Percentiles rank a stretch among this genome's conserved stretches.
These are phyloP conservation scores for Falco columbarius DNA, from an alignment of 2,797 vertebrate genomes.

Conservation along the genomic window DNA sequence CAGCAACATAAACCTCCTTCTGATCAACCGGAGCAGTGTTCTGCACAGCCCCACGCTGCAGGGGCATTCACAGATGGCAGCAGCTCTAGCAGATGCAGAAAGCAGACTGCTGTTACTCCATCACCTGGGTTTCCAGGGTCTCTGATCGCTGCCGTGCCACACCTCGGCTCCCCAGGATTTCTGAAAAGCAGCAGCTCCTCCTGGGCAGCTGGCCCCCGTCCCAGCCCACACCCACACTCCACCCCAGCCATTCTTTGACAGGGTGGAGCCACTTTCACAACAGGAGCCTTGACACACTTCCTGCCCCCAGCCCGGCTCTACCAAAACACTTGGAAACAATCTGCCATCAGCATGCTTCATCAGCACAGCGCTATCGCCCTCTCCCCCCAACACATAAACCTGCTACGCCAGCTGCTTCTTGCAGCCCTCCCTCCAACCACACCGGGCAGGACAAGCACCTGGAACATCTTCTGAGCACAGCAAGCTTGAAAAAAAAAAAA, in stretches of 20 bases:
- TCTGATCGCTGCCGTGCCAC: not conserved
- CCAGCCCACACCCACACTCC: not conserved
- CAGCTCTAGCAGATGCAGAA: not conserved
- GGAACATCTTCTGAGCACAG: not conserved
- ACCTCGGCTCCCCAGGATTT: not conserved
- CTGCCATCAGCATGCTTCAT: slow-evolving; percentile 28
- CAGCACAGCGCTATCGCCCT: not conserved
- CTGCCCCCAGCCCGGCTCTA: not conserved
- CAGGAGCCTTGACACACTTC: slow-evolving; percentile 19
- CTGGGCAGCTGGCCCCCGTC: not conserved
- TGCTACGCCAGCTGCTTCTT: slow-evolving; percentile 20
- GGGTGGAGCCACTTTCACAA: slow-evolving; percentile 64
- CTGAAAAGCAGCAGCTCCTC: slow-evolving; percentile 41
- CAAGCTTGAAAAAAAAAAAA: not conserved
- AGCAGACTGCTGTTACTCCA: not conserved
- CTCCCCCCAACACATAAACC: not conserved
- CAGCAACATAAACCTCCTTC: not conserved
- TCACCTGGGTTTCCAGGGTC: not conserved
- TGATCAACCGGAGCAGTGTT: not conserved
- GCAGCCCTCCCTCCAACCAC: not conserved
- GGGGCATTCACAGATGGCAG: not conserved
- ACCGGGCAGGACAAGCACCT: not conserved
- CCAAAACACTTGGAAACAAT: not conserved
- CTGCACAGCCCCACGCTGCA: not conserved
- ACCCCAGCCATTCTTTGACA: slow-evolving; percentile 53